Conservation (phyloP, 1,140 invertebrate genomes). For the Pseudoatta argentina region DNA sequence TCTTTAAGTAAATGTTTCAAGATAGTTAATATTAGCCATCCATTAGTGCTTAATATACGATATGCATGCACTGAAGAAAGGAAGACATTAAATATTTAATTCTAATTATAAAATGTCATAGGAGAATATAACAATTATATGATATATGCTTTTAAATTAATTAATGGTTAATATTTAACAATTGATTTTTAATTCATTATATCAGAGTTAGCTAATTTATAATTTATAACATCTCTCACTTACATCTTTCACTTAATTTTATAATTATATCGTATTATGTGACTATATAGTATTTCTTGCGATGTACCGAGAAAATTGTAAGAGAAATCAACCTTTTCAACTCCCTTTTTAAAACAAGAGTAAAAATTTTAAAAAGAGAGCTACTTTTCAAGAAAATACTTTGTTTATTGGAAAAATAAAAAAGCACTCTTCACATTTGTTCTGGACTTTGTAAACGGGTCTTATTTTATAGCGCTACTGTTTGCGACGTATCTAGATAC, state of each 20-base stretch:
- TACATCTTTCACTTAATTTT: no score
- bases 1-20: background rate
- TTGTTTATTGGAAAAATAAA: slow-evolving; percentile 34
- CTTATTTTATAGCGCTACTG: slow-evolving; percentile 37
- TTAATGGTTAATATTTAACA: background rate
- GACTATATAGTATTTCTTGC: background rate
- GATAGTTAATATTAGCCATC: background rate
- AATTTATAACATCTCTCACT: background rate
- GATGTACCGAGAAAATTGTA: background rate
- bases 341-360: background rate
- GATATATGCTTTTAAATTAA: background rate
- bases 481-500: slow-evolving; percentile 29
- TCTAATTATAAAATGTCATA: background rate
- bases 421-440: slow-evolving; percentile 39
- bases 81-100: background rate
- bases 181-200: background rate
- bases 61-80: background rate
- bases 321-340: background rate
- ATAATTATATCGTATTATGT: background rate
- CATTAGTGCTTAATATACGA: background rate
- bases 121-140: background rate
- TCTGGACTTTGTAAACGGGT: slow-evolving; percentile 32
- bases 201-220: background rate
- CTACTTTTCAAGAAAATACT: slow-evolving; percentile 4
- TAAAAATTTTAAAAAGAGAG: background rate